A percentile compares a stretch with the other conserved stretches of the same genome.
Conservation (phyloP, 2,113 vertebrate species). For the cat (Felis catus) region F.catus_Fca126_mat1.0 CM031414.1:2641501-2642000, state of each 20-base stretch:
- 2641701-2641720: no score
- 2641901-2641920: not conserved
- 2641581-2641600: no score
- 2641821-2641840: not conserved
- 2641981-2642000: not conserved
- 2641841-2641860: rapidly evolving
- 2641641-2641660: no score
- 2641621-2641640: no score
- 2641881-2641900: not conserved
- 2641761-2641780: not conserved
- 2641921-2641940: not conserved
- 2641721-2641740: no score
- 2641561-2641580: no score
- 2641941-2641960: not conserved
- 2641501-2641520: not conserved
- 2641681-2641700: no score
- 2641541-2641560: no score
- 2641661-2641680: no score
- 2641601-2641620: no score
- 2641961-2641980: not conserved
- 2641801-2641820: not conserved
- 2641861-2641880: rapidly evolving
- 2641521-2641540: not conserved
- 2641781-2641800: not conserved
- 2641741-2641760: no score